Base-by-base conservation (phyloP, 2,797 vertebrate species). In the Neoniphon sammara region DNA sequence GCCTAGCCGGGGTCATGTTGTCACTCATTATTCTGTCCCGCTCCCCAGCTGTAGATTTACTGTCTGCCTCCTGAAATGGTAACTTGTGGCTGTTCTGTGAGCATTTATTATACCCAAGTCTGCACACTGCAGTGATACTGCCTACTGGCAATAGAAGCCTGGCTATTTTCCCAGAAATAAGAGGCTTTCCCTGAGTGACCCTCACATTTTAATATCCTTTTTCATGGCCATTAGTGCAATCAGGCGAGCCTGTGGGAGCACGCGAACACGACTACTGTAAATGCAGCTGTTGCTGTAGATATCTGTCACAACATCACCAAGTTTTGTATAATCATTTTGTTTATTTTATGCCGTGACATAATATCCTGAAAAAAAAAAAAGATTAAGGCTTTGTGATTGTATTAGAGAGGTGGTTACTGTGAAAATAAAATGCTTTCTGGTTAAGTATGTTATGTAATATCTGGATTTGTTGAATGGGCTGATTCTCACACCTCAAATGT, bases 381-480 rank as follows among this genome's bases (percentile, higher is more conserved):
- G 76, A 87, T 88, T 88, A 85, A 56, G 36, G 64, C 20, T 2
- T 30, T 75, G 7, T 53, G 76, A 75, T 70, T 76, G 69, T 72
- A 56, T 52, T 42, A 64, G 60, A 52, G 50, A 75, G 25, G 25
- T 78, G 70, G 75, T 47, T 66, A 63, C 14, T 2, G 66, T 39
- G 77, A 82, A 87, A 89, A 86, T 73, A 75, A 87, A 61, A 85
- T 50, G 75, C 70, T 62, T 75, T 58, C 11, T 76, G 62, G 34
- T 34, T 50, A 55, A 87, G 63, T 77, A 39, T 7, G 42, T 92
- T 91, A 83, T 82, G 68, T 89, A 90, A 92, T 81, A 64, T 77
- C 17, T 74, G 36, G 60, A 77, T 69, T 56, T 77, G 71, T 70
- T 27, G 70, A 70, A 77, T 76, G 30, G 25, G 61, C 59, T 54